phyloP scores from a whole-genome alignment of 2,888 invertebrate species.

The Diarsia rubi region DNA sequence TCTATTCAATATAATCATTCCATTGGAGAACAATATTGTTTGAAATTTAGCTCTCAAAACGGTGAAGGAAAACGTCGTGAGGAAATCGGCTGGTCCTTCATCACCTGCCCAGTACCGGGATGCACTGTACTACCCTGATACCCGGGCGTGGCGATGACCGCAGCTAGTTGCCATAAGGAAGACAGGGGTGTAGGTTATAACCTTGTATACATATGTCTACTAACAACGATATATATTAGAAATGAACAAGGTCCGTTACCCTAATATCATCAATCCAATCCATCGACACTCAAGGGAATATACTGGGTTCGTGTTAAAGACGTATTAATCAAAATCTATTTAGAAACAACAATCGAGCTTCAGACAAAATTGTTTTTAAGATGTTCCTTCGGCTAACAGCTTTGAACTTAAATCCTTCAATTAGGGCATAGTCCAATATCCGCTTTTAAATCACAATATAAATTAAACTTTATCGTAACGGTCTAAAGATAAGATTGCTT shows the following conservation, averaged over 20 bases:
- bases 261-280: constrained; percentile 2
- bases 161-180: too few relatives aligned
- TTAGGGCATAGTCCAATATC: not conserved
- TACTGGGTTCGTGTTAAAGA: not conserved
- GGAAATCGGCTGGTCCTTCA: not conserved
- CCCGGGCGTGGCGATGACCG: too few relatives aligned
- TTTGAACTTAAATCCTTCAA: constrained; percentile 32
- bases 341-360: not conserved
- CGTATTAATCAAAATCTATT: constrained; percentile 29
- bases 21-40: not conserved
- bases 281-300: constrained; percentile 4
- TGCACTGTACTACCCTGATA: too few relatives aligned
- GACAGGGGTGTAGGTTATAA: too few relatives aligned
- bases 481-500: constrained; percentile 20
- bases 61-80: not conserved
- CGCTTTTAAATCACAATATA: constrained; percentile 7
- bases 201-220: not conserved
- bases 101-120: too few relatives aligned
- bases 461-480: constrained; percentile 6
- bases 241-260: not conserved
- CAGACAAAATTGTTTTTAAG: constrained; percentile 12
- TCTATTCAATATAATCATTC: constrained; percentile 4
- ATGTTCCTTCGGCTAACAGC: not conserved
- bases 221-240: not conserved
- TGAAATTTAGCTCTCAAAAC: not conserved